Conservation (phyloP, 2,888 invertebrate genomes). For the Muschampia plurimacula region DNA sequence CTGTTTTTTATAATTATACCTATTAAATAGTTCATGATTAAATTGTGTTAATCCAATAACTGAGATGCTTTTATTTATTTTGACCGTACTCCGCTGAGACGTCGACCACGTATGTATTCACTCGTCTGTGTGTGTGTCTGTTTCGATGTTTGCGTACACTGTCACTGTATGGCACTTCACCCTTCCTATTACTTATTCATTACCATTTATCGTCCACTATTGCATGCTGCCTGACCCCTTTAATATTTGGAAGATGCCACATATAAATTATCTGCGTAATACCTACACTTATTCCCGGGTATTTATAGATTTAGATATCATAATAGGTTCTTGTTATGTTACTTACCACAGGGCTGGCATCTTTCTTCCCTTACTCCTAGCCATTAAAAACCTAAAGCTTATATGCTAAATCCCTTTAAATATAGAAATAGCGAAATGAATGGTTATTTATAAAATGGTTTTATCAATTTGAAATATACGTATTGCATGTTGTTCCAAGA, state of each 20-base stretch:
- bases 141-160: conserved; percentile 83
- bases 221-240: conserved; percentile 76
- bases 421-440: conserved; percentile 32
- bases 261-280: conserved; percentile 40
- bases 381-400: conserved; percentile 29
- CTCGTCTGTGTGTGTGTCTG: conserved; percentile 82
- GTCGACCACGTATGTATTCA: conserved; percentile 85
- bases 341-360: conserved; percentile 22
- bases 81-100: conserved; percentile 84
- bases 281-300: background rate
- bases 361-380: conserved; percentile 31
- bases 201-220: conserved; percentile 72
- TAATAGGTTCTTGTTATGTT: background rate
- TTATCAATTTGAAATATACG: conserved; percentile 10
- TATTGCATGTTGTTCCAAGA: conserved; percentile 34
- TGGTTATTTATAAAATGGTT: conserved; percentile 20
- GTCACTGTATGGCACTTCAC: conserved; percentile 78
- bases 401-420: conserved; percentile 32
- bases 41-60: conserved; percentile 85
- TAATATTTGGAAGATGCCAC: conserved; percentile 54
- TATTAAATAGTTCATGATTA: conserved; percentile 84
- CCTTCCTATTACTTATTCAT: conserved; percentile 63
- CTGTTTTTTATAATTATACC: conserved; percentile 80
- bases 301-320: background rate
- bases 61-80: conserved; percentile 85